Percentiles rank a stretch among this genome's conserved stretches.
Evolutionary conservation across 2,888 invertebrate species (phyloP).

Genomic region (Chalcis sispes): DNA sequence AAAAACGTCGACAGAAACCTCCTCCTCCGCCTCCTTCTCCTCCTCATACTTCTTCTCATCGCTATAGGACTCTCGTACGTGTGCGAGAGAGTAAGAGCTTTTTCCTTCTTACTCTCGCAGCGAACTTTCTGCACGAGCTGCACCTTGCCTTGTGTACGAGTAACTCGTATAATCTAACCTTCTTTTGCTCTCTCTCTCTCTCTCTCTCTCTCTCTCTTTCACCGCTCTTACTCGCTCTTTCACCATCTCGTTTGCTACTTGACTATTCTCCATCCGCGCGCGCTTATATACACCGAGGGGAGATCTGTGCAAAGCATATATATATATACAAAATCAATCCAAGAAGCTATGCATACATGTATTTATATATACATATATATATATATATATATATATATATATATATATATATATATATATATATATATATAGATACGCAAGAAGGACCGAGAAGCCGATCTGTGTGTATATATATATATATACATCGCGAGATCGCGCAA

Average conservation of each 20-base stretch:
- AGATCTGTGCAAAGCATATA: conserved; percentile 9
- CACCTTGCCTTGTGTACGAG: conserved; percentile 50
- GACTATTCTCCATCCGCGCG: conserved; percentile 15
- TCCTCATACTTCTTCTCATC: no score
- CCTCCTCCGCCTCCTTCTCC: conserved; percentile 45
- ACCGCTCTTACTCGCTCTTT: no score
- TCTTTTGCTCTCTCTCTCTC: conserved; percentile 4
- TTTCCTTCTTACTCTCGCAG: conserved; percentile 17
- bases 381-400: no score
- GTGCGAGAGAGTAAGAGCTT: conserved; percentile 39
- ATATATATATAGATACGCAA: no score
- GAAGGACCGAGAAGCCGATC: no score
- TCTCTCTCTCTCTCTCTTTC: conserved; percentile 9
- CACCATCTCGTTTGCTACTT: conserved; percentile 18
- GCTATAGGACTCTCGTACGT: conserved; percentile 57
- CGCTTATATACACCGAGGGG: conserved; percentile 1
- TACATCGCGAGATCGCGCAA: no score
- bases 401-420: no score
- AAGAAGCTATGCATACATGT: no score
- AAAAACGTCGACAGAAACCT: conserved; percentile 60
- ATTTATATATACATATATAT: no score
- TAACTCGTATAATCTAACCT: conserved; percentile 1
- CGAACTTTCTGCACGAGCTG: conserved; percentile 49
- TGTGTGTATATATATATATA: no score
- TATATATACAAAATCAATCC: no score